Base-by-base conservation (phyloP, 1,140 invertebrate species). In the Acyrthosiphon pisum region DNA sequence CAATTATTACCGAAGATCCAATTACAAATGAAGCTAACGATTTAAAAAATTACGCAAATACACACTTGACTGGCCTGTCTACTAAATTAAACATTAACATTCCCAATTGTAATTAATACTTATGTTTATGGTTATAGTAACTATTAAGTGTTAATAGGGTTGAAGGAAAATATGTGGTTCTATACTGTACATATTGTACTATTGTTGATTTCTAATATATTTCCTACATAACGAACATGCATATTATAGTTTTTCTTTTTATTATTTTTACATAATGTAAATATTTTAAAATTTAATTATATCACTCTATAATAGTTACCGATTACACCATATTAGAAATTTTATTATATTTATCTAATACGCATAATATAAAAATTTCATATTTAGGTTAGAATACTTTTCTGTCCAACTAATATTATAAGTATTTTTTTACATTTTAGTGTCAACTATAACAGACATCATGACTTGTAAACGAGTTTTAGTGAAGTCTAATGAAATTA, bases 381-480 rank as follows among this genome's bases (percentile, higher is more conserved):
- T n/a, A n/a, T 14, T 76, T n/a, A 18, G 60, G 14, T 76, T 68
- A 18, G 14, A 68, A 30, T n/a, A n/a, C 14, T 18, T 68, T 2
- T 68, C 60, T 76, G 14, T 4, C 35, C 20, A 37, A 35, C 35
- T 83, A 83, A 37, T 83, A 83, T 22, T 83, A 18, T n/a, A 76
- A 76, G n/a, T 76, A 14, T 18, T 83, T 22, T 37, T 22, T 6
- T 23, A 22, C 23, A 8, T 87, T 89, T 53, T 53, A 96, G 95
- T 95, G 53, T 95, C 95, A 81, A 95, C 94, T 23, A 95, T 96
- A 23, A 95, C 94, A 1, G 95, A 94, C 9, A 94, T 95, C 18
- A 96, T 96, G 95, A 95, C 95, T 11, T 95, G 96, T 41, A 93
- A 95, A 26, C 94, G 95, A 89, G 95, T 96, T n/a, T 94, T 95